Evolutionary conservation across 2,888 invertebrate genomes (phyloP), one percentile per base, ranked within the genome.

Genomic region (Drosophila birchii): DNA sequence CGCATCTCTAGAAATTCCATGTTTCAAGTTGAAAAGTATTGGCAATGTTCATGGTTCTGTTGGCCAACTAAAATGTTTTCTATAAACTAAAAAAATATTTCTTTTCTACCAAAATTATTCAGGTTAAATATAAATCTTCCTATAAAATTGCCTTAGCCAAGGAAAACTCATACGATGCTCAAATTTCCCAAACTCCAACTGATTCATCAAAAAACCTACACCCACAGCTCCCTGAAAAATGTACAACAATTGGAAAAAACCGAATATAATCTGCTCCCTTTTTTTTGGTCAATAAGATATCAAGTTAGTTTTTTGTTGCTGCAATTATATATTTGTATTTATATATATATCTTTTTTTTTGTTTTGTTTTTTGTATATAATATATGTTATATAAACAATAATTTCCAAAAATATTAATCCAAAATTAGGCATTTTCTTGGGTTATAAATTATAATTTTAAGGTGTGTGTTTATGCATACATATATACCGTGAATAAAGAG

Each of bases 351-450:
- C 29, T 8, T 32, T 45, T 45, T 4, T 51, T 34, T 51, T 32
- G n/a, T 20, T 49, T 49, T 23, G 18, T 59, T 53, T 69, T 69
- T 62, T 58, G 49, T 73, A 68, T 71, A 71, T 72, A 58, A 69
- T 69, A 69, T 69, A 45, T 57, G 29, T 69, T 58, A 51, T 69
- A 69, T 69, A 75, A 75, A 77, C 72, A 70, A 70, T 75, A 74
- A 49, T 49, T 74, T 75, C 71, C 71, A 76, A 75, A 75, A 70
- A 73, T 63, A 56, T 63, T 63, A 45, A 47, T 60, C 69, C 20
- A 76, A 70, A 70, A 78, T 57, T 59, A 57, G 44, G 39, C 43
- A 55, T n/a, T 62, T 74, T 38, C 41, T 43, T 68, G 64, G 73
- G 54, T 66, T 59, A 63, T 20, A 34, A 51, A n/a, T 64, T 57